Evolutionary conservation across 2,113 vertebrate genomes (phyloP), one percentile per base, ranked within the genome.

Genomic region (Tursiops truncatus): DNA sequence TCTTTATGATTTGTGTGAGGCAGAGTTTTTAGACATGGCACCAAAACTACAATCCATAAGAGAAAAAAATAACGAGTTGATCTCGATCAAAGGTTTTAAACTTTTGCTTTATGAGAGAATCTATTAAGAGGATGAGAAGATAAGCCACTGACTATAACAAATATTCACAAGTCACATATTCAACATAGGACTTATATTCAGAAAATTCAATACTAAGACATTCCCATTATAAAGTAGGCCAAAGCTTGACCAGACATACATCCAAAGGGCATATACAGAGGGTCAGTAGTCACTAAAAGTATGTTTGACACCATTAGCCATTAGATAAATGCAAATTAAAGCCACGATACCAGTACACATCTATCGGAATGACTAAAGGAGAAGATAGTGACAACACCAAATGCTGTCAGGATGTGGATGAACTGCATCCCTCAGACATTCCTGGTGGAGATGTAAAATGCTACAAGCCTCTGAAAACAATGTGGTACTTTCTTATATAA

Each of bases 321-420:
- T 62, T 94, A 84, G 62, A 56, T 76, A 88, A 77, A 67, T 83
- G 44, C 31, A 91, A 83, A 84, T 44, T 88, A 83, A 97, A 83
- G 25, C n/a, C 36, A 44, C 44, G 18, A 76, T 56, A 71, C 36
- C 36, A 12, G 2, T 60, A 83, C 0, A 8, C 3, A 41, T 77
- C 26, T 92, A 65, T 89, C 38, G 79, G 17, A 80, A 60, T 53
- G 38, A 62, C 77, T 89, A 44, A 97, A 71, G 84, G 28, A 84
- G 31, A 94, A 47, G 31, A 71, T 14, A 70, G 67, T 94, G 60
- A 44, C 9, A 91, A 82, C 18, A 84, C 15, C 17, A 91, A 56
- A 80, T 74, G 70, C 28, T 80, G 25, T 50, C 6, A 4, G 13
- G n/a, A 89, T 74, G 5, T 71, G 23, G 26, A 77, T 41, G 50